Evolutionary conservation across 2,113 vertebrate genomes (phyloP).

Genomic region (Chelonoidis abingdonii): DNA sequence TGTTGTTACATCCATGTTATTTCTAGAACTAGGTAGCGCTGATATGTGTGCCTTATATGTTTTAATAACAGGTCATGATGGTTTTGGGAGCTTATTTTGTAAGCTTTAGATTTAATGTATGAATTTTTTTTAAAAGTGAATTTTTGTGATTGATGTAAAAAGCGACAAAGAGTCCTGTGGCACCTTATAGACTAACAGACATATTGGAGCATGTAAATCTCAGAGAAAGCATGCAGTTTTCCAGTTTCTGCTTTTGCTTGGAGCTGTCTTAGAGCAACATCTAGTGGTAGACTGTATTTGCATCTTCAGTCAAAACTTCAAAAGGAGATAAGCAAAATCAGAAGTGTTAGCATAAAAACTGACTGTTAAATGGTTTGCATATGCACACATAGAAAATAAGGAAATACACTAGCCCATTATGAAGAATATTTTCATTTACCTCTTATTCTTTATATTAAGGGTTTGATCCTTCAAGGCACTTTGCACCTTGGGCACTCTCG

Average conservation of each 20-base stretch:
- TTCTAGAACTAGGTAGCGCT: constrained; percentile 15
- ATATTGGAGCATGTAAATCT: constrained; percentile 27
- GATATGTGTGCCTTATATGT: neutral
- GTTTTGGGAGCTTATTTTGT: constrained; percentile 59
- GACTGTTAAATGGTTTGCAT: neutral
- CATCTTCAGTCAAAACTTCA: neutral
- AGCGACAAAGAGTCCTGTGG: too few relatives aligned
- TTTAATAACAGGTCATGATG: constrained; percentile 64
- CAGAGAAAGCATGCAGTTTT: neutral
- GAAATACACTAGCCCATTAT: neutral
- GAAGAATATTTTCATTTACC: neutral
- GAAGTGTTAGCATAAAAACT: neutral
- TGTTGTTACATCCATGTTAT: neutral
- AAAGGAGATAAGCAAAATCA: neutral
- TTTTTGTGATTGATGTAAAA: constrained; percentile 55
- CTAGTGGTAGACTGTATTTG: constrained; percentile 74
- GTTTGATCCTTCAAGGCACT: neutral
- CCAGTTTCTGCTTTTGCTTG: constrained; percentile 17
- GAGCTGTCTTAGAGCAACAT: constrained; percentile 82
- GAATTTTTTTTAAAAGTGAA: constrained; percentile 67
- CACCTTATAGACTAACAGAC: too few relatives aligned
- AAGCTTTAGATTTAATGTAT: constrained; percentile 71
- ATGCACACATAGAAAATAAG: neutral
- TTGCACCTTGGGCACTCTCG: neutral
- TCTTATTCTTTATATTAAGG: neutral